phyloP scores from a whole-genome alignment of 2,888 invertebrate species.

The Cataglyphis cursor region DNA sequence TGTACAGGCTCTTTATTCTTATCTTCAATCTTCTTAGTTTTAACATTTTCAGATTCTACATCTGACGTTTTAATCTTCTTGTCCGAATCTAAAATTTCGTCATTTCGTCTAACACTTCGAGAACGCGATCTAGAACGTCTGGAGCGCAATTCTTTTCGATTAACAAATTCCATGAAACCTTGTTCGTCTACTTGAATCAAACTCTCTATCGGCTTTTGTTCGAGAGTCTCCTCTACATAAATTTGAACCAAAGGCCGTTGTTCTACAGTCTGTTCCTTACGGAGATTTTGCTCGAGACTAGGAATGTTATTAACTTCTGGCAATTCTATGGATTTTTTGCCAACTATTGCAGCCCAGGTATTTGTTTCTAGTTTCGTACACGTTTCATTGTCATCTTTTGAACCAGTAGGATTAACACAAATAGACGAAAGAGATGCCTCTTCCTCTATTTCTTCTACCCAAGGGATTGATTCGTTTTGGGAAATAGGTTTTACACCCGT shows the following conservation, averaged over 20 bases:
- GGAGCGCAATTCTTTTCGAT: conserved; percentile 86
- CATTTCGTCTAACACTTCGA: conserved; percentile 74
- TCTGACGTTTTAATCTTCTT: conserved; percentile 6
- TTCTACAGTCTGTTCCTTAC: conserved; percentile 36
- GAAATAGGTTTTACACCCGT: neutral
- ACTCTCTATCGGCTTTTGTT: conserved; percentile 81
- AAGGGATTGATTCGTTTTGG: conserved; percentile 63
- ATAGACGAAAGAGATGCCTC: conserved; percentile 29
- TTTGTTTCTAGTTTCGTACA: conserved; percentile 52
- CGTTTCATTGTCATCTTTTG: conserved; percentile 14
- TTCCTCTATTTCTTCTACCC: conserved; percentile 68
- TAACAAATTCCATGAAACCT: conserved; percentile 87
- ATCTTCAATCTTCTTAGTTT: neutral
- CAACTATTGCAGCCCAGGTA: conserved; percentile 81
- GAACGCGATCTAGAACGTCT: conserved; percentile 85
- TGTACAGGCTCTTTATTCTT: neutral
- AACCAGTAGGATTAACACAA: neutral
- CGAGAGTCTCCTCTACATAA: conserved; percentile 79
- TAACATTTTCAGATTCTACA: conserved; percentile 29
- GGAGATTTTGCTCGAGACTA: conserved; percentile 15
- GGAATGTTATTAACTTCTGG: conserved; percentile 39
- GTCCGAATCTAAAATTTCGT: conserved; percentile 8
- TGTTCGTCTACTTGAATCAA: conserved; percentile 84
- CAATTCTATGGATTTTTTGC: conserved; percentile 74
- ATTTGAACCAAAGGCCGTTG: conserved; percentile 77